phyloP scores from a whole-genome alignment of 2,888 invertebrate genomes.

The Polyommatus icarus region DNA sequence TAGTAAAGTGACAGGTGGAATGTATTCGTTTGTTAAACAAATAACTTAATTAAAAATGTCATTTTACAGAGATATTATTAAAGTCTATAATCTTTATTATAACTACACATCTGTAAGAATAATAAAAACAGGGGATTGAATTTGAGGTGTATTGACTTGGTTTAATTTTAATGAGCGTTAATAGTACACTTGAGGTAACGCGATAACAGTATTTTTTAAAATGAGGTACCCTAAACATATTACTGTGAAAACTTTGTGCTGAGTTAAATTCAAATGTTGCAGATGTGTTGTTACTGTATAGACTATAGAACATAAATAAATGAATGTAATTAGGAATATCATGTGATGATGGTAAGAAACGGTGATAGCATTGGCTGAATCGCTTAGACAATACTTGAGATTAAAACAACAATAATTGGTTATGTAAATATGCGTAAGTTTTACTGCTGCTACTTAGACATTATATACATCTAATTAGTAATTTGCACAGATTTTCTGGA shows the following conservation, averaged over 20 bases:
- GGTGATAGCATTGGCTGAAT: neutral
- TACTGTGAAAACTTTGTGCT: neutral
- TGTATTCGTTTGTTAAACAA: neutral
- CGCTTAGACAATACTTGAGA: neutral
- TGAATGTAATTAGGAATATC: neutral
- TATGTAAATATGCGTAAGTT: neutral
- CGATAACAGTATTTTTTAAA: neutral
- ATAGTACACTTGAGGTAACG: neutral
- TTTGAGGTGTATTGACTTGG: neutral
- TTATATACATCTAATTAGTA: neutral
- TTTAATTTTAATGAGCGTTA: neutral
- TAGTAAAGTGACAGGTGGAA: neutral
- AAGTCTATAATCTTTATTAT: neutral
- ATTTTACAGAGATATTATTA: neutral
- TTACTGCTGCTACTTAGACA: neutral
- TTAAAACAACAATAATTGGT: conserved; percentile 7
- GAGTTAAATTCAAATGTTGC: neutral
- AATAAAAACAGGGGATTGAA: neutral
- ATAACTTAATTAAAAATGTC: neutral
- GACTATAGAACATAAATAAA: neutral
- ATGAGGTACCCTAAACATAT: neutral
- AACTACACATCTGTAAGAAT: neutral
- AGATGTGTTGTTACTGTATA: neutral
- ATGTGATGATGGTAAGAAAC: conserved; percentile 3
- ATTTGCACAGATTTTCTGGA: neutral